Evolutionary conservation across 2,113 vertebrate genomes (phyloP).

Genomic region (Gila orcuttii): DNA sequence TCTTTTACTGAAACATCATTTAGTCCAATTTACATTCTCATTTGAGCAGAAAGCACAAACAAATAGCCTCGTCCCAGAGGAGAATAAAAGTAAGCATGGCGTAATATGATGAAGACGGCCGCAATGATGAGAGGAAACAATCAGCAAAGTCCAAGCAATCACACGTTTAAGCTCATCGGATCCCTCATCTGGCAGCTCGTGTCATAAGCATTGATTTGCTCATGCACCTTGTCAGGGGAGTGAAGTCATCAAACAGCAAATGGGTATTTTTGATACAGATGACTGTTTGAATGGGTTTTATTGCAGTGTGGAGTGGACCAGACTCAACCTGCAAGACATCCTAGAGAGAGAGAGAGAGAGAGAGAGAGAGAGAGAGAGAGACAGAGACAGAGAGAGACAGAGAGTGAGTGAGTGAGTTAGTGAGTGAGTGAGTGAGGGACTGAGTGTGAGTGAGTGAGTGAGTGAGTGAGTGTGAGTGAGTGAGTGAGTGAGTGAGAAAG

Average conservation of each 20-base stretch:
- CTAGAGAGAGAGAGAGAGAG: too few relatives aligned
- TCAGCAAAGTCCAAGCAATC: background rate
- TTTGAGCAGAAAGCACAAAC: background rate
- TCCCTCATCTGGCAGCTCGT: slow-evolving; percentile 17
- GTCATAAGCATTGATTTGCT: slow-evolving; percentile 27
- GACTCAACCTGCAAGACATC: background rate
- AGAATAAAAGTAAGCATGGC: slow-evolving; percentile 1
- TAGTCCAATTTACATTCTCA: slow-evolving; percentile 20
- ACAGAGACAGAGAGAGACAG: too few relatives aligned
- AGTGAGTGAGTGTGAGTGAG: too few relatives aligned
- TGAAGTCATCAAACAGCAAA: slow-evolving; percentile 29
- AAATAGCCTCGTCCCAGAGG: slow-evolving; percentile 10
- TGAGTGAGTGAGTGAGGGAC: too few relatives aligned
- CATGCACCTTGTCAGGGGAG: slow-evolving; percentile 1
- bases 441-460: too few relatives aligned
- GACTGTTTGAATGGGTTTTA: background rate
- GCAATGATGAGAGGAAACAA: slow-evolving; percentile 10
- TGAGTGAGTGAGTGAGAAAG: too few relatives aligned
- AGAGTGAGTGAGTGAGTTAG: too few relatives aligned
- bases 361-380: too few relatives aligned
- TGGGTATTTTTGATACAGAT: slow-evolving; percentile 20
- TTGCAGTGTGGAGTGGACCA: background rate
- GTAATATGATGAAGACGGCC: background rate
- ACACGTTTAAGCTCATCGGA: slow-evolving; percentile 15
- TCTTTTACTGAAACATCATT: slow-evolving; percentile 5